phyloP scores from a whole-genome alignment of 2,113 vertebrate species.

The Sakesphorus luctuosus region DNA sequence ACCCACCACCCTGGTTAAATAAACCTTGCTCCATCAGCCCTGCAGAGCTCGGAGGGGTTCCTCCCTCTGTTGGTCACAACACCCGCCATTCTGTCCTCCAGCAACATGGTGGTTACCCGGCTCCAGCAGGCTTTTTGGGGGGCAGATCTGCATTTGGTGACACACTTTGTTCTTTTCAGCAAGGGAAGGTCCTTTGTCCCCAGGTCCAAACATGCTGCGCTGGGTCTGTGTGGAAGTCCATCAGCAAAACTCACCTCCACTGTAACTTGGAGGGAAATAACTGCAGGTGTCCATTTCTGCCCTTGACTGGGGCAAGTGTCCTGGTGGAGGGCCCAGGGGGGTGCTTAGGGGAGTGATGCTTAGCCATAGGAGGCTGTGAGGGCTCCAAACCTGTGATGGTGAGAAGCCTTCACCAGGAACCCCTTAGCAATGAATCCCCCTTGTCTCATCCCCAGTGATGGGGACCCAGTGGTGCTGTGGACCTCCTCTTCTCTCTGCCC shows the following conservation, averaged over 20 bases:
- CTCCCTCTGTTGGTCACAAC: background rate
- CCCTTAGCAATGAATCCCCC: background rate
- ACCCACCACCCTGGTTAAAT: background rate
- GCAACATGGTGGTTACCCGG: accelerated
- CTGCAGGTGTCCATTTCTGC: background rate
- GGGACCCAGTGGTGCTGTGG: background rate
- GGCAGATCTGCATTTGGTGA: background rate
- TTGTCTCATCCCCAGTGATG: background rate
- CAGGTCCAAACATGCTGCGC: background rate
- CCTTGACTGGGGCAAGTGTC: background rate
- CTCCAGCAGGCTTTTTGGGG: background rate
- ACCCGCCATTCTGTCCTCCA: background rate
- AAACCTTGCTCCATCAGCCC: background rate
- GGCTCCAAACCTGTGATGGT: background rate
- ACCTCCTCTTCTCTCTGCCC: background rate
- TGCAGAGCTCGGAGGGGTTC: background rate
- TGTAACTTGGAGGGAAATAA: background rate
- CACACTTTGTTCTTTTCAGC: background rate
- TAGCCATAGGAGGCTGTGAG: background rate
- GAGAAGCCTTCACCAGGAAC: background rate
- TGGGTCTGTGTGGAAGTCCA: background rate
- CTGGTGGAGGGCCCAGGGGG: accelerated
- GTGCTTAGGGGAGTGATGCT: background rate
- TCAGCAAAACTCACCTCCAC: accelerated
- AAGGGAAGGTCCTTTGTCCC: background rate